These are phyloP conservation scores for Andricus curvator DNA, from an alignment of 2,888 invertebrate species.

Conservation along the genomic window DNA sequence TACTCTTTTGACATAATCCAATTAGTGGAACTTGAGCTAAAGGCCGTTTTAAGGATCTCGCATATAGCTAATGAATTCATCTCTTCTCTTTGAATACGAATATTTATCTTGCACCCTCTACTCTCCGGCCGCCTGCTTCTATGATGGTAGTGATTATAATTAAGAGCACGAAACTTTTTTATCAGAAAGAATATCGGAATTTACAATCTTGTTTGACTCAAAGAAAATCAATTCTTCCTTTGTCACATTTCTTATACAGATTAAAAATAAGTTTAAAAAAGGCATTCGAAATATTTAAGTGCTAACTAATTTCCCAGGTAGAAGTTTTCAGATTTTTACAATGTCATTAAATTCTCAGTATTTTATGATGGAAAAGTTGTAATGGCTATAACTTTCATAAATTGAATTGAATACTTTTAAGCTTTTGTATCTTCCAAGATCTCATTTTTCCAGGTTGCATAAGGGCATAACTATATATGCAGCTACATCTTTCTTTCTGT, in stretches of 20 bases:
- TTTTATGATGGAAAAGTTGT: not conserved
- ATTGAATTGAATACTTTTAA: not conserved
- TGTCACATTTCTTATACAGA: not conserved
- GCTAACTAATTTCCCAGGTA: not conserved
- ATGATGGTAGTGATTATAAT: slow-evolving; percentile 16
- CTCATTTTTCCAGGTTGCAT: too few species aligned
- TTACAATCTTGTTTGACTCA: not conserved
- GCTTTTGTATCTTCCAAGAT: not conserved
- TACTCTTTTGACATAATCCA: slow-evolving; percentile 10
- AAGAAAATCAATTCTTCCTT: slow-evolving; percentile 4
- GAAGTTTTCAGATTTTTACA: too few species aligned
- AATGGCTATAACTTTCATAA: not conserved
- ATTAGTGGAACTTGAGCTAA: slow-evolving; percentile 22
- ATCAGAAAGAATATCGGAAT: not conserved
- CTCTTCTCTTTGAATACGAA: slow-evolving; percentile 26
- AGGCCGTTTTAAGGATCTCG: slow-evolving; percentile 26
- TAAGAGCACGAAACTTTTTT: not conserved
- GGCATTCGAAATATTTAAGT: not conserved
- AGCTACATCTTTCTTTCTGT: too few species aligned
- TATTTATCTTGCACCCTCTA: slow-evolving; percentile 27
- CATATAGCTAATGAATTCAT: slow-evolving; percentile 39
- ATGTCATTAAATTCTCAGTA: too few species aligned
- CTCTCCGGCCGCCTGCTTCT: not conserved
- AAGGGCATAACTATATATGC: too few species aligned
- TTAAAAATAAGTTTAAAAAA: not conserved